These are phyloP conservation scores for Pterobdella sp. DNA, from an alignment of 2,888 invertebrate species.

Conservation along the genomic window DNA sequence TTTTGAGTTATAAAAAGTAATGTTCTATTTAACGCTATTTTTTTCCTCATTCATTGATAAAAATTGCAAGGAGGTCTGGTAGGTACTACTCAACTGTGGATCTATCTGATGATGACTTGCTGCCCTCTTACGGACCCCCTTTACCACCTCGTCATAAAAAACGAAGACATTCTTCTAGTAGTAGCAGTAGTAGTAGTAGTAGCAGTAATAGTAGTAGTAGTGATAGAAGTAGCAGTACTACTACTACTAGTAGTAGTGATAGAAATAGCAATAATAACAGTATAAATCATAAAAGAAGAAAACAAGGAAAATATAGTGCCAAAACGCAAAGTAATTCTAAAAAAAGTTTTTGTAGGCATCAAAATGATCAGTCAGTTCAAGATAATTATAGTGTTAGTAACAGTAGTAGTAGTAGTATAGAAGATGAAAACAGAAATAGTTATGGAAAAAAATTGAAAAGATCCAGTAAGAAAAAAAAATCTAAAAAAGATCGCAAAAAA, in stretches of 20 bases:
- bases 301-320: no score
- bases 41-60: no score
- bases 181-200: conserved; percentile 24
- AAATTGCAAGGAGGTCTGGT: no score
- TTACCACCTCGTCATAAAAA: conserved; percentile 15
- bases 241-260: conserved; percentile 22
- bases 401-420: conserved; percentile 11
- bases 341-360: background rate
- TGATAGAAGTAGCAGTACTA: conserved; percentile 22
- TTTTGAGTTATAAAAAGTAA: no score
- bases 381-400: conserved; percentile 8
- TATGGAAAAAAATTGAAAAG: background rate
- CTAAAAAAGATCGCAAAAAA: background rate
- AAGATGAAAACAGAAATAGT: background rate
- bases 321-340: no score
- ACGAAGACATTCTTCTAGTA: conserved; percentile 2
- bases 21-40: no score
- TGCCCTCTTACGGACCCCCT: conserved; percentile 13
- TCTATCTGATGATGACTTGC: conserved; percentile 16
- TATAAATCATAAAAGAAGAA: conserved; percentile 9
- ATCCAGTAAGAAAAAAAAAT: background rate
- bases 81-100: conserved; percentile 22
- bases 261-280: conserved; percentile 18
- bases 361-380: background rate
- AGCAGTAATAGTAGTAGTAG: conserved; percentile 19